Base-by-base conservation (phyloP, 2,888 invertebrate genomes). In the Megastigmus dorsalis region DNA sequence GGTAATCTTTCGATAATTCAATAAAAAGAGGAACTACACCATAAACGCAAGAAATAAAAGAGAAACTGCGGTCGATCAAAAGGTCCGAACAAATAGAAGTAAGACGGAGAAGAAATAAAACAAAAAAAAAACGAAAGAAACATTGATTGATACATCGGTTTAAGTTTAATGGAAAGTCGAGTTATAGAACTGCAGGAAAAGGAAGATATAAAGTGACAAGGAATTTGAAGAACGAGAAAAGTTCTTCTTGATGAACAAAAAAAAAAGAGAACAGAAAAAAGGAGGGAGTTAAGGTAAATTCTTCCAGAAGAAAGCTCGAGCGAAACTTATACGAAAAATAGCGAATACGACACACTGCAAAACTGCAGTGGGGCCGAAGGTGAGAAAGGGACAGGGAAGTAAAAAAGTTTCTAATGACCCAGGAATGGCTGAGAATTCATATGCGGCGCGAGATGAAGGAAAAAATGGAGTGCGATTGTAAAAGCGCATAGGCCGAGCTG, bases 111-210 rank as follows among this genome's bases (percentile, higher is more conserved):
- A 41, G 43, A 30, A n/a, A 48, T 5, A 45, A 20, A 45, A 33
- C 36, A 20, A 45, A 9, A 48, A n/a, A 45, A 23, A 48, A 9
- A 6, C 10, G 48, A 45, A 63, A 67, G 62, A 67, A 74, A 63
- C 52, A 62, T 66, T 70, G 75, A 75, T 75, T 75, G 75, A 75
- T 75, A 70, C 75, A 71, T 71, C 62, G 70, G 66, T 71, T 62
- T 60, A 62, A 71, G 70, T 75, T 75, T 75, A 75, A 75, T 75
- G 62, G 66, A 71, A 75, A 60, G 48, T 28, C 65, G 48, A 30
- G 50, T 30, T 54, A 41, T 15, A 38, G 41, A 28, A 52, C 20
- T 26, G 36, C 18, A 10, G 7, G 36, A 36, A 50, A 18, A 50
- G 30, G 23, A 7, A 59, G 33, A 50, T 26, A 59, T 50, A 74